Evolutionary conservation across 2,113 vertebrate genomes (phyloP), one percentile per base, ranked within the genome.

Genomic region (Erpornis zantholeuca): DNA sequence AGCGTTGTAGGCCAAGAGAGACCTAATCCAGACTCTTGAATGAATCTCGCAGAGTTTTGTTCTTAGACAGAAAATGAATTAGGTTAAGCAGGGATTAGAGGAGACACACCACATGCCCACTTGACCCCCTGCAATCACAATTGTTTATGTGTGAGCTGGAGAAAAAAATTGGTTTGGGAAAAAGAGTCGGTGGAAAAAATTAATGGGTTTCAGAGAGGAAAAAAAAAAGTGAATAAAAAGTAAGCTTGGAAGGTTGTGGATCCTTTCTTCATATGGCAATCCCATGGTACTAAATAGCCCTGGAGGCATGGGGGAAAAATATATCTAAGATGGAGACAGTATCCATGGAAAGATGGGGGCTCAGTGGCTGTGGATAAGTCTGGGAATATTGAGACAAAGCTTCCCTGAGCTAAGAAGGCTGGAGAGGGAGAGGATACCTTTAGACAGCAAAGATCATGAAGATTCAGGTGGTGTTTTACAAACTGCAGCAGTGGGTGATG

Each of bases 1-100:
- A 92, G 44, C 11, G 16, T 45, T 77, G 63, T 38, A 80, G 75
- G 45, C 78, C 15, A 52, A 82, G 78, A 61, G 77, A 87, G 60
- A 91, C 85, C 56, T 91, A 88, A 93, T 86, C 96, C 87, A 53
- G 72, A 60, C 73, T 93, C 94, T 57, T 87, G 94, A 91, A 87
- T 80, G 95, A 94, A 91, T 96, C 94, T 95, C 81, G 0, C 13
- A 5, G 79, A 94, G 86, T 96, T 96, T 93, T 89, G 75, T 94
- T 78, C 91, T 94, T 96, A 84, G 84, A 92, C 61, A 90, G 92
- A 96, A 94, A 94, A 97, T 82, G 77, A 97, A 93, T 76, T 90
- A 77, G 95, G 89, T 94, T 95, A 94, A 94, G 88, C 84, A 0
- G 90, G 91, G 92, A 96, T 95, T 96, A 88, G 81, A 84, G 88